Conservation (phyloP, 2,888 invertebrate species). For the Drosophila hamatofila region DNA sequence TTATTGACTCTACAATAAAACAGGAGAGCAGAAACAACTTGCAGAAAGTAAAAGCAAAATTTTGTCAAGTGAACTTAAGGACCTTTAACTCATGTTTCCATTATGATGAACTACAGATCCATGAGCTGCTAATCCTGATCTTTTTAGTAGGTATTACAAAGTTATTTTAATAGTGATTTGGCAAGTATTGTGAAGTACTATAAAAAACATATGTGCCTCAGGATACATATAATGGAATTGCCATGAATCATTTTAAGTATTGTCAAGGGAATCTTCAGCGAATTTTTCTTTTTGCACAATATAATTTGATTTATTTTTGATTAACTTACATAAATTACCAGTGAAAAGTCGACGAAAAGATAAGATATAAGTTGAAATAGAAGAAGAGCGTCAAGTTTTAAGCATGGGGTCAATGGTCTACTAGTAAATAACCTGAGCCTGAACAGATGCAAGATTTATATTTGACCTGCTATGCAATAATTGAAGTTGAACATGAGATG, state of each 20-base stretch:
- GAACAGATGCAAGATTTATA: not conserved
- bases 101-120: not conserved
- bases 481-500: not conserved
- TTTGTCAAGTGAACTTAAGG: not conserved
- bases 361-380: not conserved
- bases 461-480: not conserved
- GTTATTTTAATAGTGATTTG: not conserved
- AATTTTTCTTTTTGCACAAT: not conserved
- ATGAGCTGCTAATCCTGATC: not conserved
- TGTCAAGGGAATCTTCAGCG: not conserved
- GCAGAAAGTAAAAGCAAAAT: constrained; percentile 6
- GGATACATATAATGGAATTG: not conserved
- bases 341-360: not conserved
- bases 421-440: not conserved
- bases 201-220: not conserved
- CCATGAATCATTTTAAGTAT: not conserved
- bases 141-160: not conserved
- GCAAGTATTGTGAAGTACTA: not conserved
- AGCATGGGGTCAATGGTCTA: not conserved
- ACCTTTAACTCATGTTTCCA: not conserved
- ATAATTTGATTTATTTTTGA: not conserved
- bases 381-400: not conserved
- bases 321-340: not conserved
- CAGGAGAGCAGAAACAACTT: constrained; percentile 11
- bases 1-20: constrained; percentile 41